Conservation (phyloP, 2,113 vertebrate species). For the Pelecanoides urinatrix region DNA sequence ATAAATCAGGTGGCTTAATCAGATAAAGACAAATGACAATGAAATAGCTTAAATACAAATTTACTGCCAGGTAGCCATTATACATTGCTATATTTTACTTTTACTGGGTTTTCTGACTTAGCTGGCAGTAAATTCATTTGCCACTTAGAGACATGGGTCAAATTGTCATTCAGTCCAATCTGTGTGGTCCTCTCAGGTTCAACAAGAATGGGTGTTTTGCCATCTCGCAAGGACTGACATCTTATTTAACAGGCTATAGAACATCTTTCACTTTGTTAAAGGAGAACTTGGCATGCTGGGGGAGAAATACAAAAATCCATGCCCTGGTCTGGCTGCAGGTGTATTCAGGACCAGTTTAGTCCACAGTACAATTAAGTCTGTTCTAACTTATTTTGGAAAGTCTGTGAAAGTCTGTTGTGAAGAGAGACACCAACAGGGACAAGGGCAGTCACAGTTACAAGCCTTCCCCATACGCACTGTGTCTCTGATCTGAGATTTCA, state of each 20-base stretch:
- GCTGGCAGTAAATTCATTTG: not conserved
- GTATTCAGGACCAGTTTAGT: not conserved
- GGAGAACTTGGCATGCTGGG: not conserved
- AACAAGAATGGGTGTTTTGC: not conserved
- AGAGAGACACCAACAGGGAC: not conserved
- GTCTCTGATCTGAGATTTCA: not conserved
- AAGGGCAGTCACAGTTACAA: not conserved
- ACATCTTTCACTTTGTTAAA: not conserved
- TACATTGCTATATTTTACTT: not conserved
- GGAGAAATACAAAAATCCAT: not conserved
- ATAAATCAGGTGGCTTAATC: conserved; percentile 24
- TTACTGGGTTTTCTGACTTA: not conserved
- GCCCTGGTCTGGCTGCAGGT: not conserved
- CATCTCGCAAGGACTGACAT: not conserved
- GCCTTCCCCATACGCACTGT: not conserved
- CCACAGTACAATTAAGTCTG: not conserved
- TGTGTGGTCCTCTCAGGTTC: not conserved
- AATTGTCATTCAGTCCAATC: not conserved
- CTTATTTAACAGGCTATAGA: not conserved
- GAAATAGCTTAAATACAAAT: not conserved
- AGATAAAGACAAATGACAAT: conserved; percentile 5
- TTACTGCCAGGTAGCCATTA: not conserved
- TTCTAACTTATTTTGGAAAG: not conserved
- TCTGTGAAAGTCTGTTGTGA: not conserved
- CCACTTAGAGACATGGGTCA: not conserved